These are phyloP conservation scores for Sorex maritimensis DNA, from an alignment of 2,797 vertebrate species.

Conservation along the genomic window DNA sequence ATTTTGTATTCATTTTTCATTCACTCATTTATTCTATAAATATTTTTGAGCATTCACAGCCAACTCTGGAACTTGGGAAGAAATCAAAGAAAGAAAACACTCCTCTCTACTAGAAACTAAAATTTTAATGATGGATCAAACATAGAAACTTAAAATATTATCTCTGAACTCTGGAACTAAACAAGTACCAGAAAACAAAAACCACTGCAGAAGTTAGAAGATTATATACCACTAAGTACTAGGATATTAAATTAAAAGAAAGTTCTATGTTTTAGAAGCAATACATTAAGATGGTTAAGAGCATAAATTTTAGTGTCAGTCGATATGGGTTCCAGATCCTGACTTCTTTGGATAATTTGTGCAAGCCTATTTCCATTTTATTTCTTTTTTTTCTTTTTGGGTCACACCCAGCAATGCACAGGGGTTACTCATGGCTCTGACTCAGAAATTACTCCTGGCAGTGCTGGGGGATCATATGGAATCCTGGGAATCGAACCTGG, in stretches of 20 bases:
- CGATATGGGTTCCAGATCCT: not conserved
- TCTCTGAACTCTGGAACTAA: not conserved
- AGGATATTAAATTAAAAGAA: not conserved
- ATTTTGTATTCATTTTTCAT: not conserved
- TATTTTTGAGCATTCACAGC: slow-evolving; percentile 35
- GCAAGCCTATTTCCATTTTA: not conserved
- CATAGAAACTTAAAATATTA: not conserved
- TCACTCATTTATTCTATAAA: slow-evolving; percentile 47
- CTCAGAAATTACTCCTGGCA: too few species aligned
- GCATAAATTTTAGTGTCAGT: not conserved
- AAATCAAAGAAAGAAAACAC: not conserved
- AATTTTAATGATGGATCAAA: slow-evolving; percentile 26
- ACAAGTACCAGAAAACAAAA: not conserved
- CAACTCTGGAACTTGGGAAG: not conserved
- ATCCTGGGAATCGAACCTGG: too few species aligned
- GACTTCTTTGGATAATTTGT: not conserved
- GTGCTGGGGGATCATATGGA: too few species aligned
- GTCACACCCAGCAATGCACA: too few species aligned
- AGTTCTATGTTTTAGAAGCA: not conserved
- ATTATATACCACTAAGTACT: not conserved
- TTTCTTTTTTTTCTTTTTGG: too few species aligned
- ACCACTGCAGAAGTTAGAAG: not conserved
- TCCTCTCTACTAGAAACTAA: not conserved
- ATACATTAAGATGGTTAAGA: too few species aligned
- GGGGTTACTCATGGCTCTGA: too few species aligned